Evolutionary conservation across 2,888 invertebrate genomes (phyloP), one percentile per base, ranked within the genome.

Genomic region (Oegoconia quadripuncta): DNA sequence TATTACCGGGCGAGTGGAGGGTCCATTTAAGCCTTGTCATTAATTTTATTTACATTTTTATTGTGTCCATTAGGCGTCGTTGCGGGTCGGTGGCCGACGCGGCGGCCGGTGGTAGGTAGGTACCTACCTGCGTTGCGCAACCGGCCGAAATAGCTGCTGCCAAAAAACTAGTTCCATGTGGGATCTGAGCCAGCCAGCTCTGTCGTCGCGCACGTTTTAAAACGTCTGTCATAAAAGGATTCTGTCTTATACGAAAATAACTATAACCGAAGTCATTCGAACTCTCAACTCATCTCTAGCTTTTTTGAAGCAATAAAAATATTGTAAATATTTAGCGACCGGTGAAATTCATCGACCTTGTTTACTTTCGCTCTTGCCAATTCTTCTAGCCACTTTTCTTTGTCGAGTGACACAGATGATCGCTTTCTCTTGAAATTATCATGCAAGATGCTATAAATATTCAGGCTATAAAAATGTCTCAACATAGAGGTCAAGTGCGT

Each of bases 91-190:
- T 77, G 80, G 72, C 78, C 79, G 74, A 60, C 55, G 64, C 64
- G 57, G 46, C 43, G 45, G n/a, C n/a, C n/a, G n/a, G n/a, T n/a
- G n/a, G n/a, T n/a, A n/a, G 44, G 27, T 27, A 57, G 50, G 69
- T 70, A 70, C 68, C 70, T 69, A 64, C 39, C 70, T 68, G 63
- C 39, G 60, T 84, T 86, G 74, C 81, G 77, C 72, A 84, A 84
- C 69, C 73, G 57, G 58, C 64, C 62, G 55, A 74, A 78, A 81
- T 77, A 74, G 66, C 64, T 59, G 67, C 60, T 70, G 79, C 75
- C 72, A 80, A 82, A 81, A 84, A 83, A 83, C 80, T 76, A 78
- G 81, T 75, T 75, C 68, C 72, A 77, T 68, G 74, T 72, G 73
- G 69, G 74, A 68, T 59, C 58, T 34, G 52, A 64, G 64, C 64